These are phyloP conservation scores for Cyprinodon tularosa DNA, from an alignment of 2,113 vertebrate species.

Conservation along the genomic window DNA sequence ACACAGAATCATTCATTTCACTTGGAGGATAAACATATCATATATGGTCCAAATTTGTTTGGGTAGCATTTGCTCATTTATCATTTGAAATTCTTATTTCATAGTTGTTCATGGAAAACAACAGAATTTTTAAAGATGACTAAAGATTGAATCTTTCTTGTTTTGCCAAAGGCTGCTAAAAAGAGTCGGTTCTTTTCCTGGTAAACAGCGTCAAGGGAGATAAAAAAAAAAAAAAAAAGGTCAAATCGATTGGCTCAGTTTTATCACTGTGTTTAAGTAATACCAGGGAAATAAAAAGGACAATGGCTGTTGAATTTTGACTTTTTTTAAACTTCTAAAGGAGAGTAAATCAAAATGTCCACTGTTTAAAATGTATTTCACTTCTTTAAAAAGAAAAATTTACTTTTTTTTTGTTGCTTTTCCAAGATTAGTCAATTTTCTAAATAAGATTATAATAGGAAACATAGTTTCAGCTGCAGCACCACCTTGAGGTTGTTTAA, in stretches of 20 bases:
- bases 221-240: not conserved
- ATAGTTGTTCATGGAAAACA: not conserved
- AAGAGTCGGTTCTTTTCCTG: not conserved
- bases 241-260: not conserved
- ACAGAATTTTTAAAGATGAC: not conserved
- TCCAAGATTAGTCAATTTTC: not conserved
- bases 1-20: not conserved
- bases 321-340: not conserved
- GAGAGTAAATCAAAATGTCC: not conserved
- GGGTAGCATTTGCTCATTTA: too few species aligned
- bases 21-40: too few species aligned
- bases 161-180: not conserved
- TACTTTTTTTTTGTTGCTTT: not conserved
- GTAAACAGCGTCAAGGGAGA: not conserved
- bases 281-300: not conserved
- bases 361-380: not conserved
- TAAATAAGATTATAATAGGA: not conserved
- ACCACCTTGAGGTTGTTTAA: slow-evolving; percentile 7
- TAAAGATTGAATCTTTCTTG: not conserved
- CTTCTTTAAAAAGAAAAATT: not conserved
- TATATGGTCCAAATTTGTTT: too few species aligned
- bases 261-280: not conserved
- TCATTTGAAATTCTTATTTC: not conserved
- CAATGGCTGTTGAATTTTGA: not conserved
- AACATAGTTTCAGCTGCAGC: not conserved